A percentile compares a stretch with the other conserved stretches of the same genome.
These are phyloP conservation scores for Cygnus atratus DNA, from an alignment of 2,113 vertebrate species.

Conservation along the genomic window DNA sequence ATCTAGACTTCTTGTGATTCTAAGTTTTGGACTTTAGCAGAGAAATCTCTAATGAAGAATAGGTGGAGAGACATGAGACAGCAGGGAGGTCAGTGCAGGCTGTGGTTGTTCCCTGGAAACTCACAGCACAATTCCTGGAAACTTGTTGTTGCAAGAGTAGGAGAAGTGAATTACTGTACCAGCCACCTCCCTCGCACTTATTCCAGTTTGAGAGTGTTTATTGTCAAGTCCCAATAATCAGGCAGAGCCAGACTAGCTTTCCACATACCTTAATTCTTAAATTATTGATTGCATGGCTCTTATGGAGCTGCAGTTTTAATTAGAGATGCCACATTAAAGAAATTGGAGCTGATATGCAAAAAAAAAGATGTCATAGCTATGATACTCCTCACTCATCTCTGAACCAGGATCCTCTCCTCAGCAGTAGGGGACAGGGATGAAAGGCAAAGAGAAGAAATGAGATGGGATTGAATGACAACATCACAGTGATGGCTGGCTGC, in stretches of 20 bases:
- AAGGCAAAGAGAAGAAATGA: not conserved
- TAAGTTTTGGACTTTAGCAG: not conserved
- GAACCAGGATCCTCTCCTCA: not conserved
- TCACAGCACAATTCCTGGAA: not conserved
- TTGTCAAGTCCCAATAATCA: not conserved
- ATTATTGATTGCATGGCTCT: not conserved
- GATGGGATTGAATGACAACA: not conserved
- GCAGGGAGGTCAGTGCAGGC: not conserved
- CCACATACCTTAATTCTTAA: not conserved
- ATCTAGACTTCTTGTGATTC: not conserved
- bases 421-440: not conserved
- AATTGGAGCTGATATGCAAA: not conserved
- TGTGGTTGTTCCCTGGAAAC: not conserved
- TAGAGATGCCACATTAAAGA: not conserved
- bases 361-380: not conserved
- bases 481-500: not conserved
- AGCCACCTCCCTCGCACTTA: not conserved
- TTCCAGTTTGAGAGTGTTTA: not conserved
- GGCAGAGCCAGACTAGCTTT: not conserved
- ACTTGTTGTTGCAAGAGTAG: not conserved
- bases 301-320: not conserved
- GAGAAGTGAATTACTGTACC: not conserved
- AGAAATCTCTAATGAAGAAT: not conserved
- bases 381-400: not conserved
- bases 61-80: not conserved